Conservation (phyloP, 2,797 vertebrate species). For the Schizopygopsis pylzovi region DNA sequence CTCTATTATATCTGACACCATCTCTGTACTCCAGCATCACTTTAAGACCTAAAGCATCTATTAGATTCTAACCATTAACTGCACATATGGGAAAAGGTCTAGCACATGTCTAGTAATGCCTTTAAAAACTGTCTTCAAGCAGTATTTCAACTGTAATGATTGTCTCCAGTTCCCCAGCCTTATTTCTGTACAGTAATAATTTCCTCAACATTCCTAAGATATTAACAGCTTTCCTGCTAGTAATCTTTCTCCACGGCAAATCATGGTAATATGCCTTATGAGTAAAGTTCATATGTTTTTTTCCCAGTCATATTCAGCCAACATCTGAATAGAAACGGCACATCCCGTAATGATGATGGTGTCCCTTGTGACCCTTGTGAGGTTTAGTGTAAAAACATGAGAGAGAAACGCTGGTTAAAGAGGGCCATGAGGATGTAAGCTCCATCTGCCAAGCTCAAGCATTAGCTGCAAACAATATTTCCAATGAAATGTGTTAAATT, state of each 20-base stretch:
- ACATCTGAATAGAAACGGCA: conserved; percentile 4
- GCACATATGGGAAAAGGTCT: conserved; percentile 7
- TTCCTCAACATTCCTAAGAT: not conserved
- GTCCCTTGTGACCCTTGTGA: conserved; percentile 2
- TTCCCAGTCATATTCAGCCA: conserved; percentile 1
- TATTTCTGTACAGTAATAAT: not conserved
- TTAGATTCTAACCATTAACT: conserved; percentile 22
- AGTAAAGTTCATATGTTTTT: conserved; percentile 6
- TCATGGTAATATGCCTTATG: conserved; percentile 14
- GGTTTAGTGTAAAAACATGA: conserved; percentile 25
- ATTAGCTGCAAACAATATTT: conserved; percentile 37
- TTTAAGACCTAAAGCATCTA: conserved; percentile 22
- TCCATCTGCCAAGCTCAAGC: conserved; percentile 30
- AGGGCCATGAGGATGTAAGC: conserved; percentile 20
- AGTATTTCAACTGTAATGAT: conserved; percentile 4
- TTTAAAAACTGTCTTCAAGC: conserved; percentile 6
- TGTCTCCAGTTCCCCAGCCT: not conserved
- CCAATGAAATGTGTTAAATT: conserved; percentile 58
- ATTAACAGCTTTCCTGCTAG: conserved; percentile 22
- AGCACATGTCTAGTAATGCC: not conserved
- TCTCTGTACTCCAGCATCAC: conserved; percentile 7
- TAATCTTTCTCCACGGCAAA: conserved; percentile 1
- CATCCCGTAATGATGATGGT: conserved; percentile 7
- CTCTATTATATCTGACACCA: conserved; percentile 24
- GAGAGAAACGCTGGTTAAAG: conserved; percentile 16